Conservation (phyloP, 2,888 invertebrate species). For the Acleris sparsana region DNA sequence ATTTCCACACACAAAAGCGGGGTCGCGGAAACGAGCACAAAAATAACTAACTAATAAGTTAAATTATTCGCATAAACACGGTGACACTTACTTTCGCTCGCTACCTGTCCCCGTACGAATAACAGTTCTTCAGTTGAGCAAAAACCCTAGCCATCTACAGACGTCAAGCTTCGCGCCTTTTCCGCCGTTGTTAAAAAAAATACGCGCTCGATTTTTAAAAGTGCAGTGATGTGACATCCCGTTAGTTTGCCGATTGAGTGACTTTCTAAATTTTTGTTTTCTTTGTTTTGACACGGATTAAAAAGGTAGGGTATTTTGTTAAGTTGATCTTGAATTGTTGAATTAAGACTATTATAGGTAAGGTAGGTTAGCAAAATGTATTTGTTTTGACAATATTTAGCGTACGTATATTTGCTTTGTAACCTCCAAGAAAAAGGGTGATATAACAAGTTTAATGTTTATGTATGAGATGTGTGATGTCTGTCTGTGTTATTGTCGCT, state of each 20-base stretch:
- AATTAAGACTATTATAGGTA: too few species aligned
- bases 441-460: too few species aligned
- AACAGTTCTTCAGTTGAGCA: conserved; percentile 32
- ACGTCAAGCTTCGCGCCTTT: conserved; percentile 22
- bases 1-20: conserved; percentile 3
- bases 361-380: too few species aligned
- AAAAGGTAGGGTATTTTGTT: conserved; percentile 17
- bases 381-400: too few species aligned
- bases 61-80: conserved; percentile 34
- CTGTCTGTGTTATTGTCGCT: too few species aligned
- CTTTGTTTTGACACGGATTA: conserved; percentile 15
- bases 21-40: conserved; percentile 26
- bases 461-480: too few species aligned
- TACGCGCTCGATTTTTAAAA: conserved; percentile 17
- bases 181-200: conserved; percentile 8
- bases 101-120: conserved; percentile 8
- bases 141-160: conserved; percentile 4
- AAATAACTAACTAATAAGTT: conserved; percentile 34
- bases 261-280: conserved; percentile 27
- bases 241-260: conserved; percentile 29
- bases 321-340: not conserved
- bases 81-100: conserved; percentile 35
- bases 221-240: conserved; percentile 34
- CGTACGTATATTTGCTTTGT: too few species aligned
- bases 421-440: too few species aligned